Evolutionary conservation across 2,888 invertebrate genomes (phyloP), one percentile per base, ranked within the genome.

Genomic region (Lottia gigantea): DNA sequence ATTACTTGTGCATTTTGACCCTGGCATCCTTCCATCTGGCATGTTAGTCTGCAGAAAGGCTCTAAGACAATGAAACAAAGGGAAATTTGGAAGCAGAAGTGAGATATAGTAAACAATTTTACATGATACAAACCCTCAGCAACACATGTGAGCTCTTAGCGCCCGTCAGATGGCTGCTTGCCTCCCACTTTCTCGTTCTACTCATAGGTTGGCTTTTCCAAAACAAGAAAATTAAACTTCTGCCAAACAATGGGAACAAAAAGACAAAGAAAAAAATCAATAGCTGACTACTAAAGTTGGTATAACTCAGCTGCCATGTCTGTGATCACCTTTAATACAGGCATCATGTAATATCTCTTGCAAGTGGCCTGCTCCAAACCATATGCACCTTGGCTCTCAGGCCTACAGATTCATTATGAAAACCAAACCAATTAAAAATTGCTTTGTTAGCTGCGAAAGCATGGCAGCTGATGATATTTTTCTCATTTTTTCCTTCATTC

Each of bases 251-350:
- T 82, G 78, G 81, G 76, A 80, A 80, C 80, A 80, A 79, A 82
- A 83, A 84, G 83, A 84, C 83, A 85, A 84, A 83, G 83, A 83
- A 82, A 80, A 78, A 81, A 85, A 85, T 83, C 83, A 83, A 85
- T 83, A 78, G 70, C 74, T 71, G 73, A 73, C 71, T 73, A 75
- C 70, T 76, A 72, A 74, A 73, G 72, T 76, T 71, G 76, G 74
- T 77, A 73, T 67, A 75, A 78, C 74, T 84, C 85, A 85, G 85
- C 85, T 85, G 85, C 72, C 72, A 76, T 71, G 72, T 72, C 74
- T 76, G 68, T 73, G 74, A 79, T 76, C 79, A 75, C 77, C 77
- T 74, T 77, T 73, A 76, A 70, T 69, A 68, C 65, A 68, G 71
- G 66, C 71, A 69, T 72, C 64, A 25, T 76, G 71, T 76, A 77